phyloP scores from a whole-genome alignment of 2,797 vertebrate genomes.

The Vireo griseus region DNA sequence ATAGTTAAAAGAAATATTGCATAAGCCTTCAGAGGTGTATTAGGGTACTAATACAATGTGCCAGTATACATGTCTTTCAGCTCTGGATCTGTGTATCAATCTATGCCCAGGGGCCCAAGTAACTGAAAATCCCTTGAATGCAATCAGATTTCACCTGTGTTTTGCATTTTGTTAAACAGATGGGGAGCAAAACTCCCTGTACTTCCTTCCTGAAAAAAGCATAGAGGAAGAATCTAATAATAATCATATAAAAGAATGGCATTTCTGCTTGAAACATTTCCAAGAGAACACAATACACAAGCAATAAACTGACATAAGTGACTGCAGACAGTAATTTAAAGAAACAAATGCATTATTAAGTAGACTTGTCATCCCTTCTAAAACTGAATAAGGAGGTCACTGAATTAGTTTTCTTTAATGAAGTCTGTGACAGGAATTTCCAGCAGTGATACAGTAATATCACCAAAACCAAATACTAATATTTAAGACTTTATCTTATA shows the following conservation, averaged over 20 bases:
- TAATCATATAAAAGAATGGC: background rate
- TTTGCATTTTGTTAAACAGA: background rate
- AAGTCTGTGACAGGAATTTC: background rate
- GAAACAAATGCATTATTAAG: background rate
- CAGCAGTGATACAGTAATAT: background rate
- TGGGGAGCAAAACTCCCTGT: background rate
- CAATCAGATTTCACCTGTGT: background rate
- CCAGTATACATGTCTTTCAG: background rate
- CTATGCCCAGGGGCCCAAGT: background rate
- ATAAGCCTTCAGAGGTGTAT: background rate
- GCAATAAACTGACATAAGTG: background rate
- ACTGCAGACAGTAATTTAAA: background rate
- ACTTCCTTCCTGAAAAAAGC: background rate
- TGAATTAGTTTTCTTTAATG: conserved; percentile 5
- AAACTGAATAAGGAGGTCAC: background rate
- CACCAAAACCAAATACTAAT: background rate
- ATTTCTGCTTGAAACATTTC: background rate
- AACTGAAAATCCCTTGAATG: background rate
- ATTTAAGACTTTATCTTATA: background rate
- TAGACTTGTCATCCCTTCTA: background rate
- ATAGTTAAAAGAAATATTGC: background rate
- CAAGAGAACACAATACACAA: background rate
- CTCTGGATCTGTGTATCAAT: background rate
- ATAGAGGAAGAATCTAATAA: background rate
- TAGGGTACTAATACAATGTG: background rate